Conservation (phyloP, 2,888 invertebrate species). For the Pycnomerus fuliginosus region DNA sequence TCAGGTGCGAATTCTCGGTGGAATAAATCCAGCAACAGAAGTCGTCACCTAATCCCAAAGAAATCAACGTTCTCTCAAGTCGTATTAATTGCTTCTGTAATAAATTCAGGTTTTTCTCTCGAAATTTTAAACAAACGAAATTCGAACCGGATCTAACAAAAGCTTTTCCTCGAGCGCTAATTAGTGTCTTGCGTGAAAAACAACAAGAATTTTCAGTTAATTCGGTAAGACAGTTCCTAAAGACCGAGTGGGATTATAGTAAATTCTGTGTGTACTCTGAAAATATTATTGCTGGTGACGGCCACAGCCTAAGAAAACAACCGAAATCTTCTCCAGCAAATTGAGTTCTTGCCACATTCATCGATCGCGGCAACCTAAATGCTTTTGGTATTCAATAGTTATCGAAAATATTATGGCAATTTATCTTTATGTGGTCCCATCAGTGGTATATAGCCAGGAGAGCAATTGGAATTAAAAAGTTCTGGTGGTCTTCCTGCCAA, state of each 20-base stretch:
- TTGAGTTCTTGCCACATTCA: too few relatives aligned
- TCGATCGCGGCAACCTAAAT: slow-evolving; percentile 4
- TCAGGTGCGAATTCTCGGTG: too few relatives aligned
- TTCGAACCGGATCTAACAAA: too few relatives aligned
- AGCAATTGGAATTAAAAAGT: too few relatives aligned
- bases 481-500: background rate
- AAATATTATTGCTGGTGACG: slow-evolving; percentile 11
- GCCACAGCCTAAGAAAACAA: slow-evolving; percentile 10
- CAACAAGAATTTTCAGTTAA: slow-evolving; percentile 10
- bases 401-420: background rate
- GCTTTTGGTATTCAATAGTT: slow-evolving; percentile 2
- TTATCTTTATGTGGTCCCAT: too few relatives aligned
- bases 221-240: slow-evolving; percentile 8
- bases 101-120: background rate
- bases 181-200: slow-evolving; percentile 9
- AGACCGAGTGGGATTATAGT: slow-evolving; percentile 9
- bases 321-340: slow-evolving; percentile 11
- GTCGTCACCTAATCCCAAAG: too few relatives aligned
- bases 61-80: too few relatives aligned
- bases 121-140: background rate
- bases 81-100: too few relatives aligned
- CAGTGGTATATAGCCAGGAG: too few relatives aligned
- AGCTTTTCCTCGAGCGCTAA: slow-evolving; percentile 1
- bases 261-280: slow-evolving; percentile 11
- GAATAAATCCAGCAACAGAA: too few relatives aligned